Percentiles rank a stretch among this genome's conserved stretches.
phyloP scores from a whole-genome alignment of 2,113 vertebrate genomes.

The Camelus dromedarius region DNA sequence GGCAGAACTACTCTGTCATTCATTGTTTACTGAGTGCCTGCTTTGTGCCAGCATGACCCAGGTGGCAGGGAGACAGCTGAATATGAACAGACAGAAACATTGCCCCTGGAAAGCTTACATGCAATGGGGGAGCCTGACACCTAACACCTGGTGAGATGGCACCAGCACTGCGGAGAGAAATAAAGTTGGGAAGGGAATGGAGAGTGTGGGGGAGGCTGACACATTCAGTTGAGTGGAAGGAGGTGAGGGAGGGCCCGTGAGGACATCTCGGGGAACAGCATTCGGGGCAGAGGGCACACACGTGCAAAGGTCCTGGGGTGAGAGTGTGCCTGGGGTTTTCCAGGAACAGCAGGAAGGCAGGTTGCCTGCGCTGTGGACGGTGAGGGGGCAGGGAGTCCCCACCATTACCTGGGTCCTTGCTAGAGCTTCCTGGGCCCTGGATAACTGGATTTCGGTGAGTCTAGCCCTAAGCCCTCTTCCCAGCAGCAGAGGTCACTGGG shows the following conservation, averaged over 20 bases:
- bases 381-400: neutral
- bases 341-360: neutral
- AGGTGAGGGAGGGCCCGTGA: neutral
- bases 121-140: no score
- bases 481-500: neutral
- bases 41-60: neutral
- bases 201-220: no score
- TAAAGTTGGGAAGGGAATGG: neutral
- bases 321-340: neutral
- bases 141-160: no score
- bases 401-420: neutral
- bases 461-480: neutral
- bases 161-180: neutral
- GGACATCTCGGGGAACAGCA: neutral
- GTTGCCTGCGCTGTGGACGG: neutral
- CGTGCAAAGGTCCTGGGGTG: neutral
- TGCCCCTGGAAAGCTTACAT: neutral
- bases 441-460: neutral
- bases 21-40: neutral
- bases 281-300: no score
- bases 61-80: neutral
- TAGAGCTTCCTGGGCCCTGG: neutral
- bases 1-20: neutral
- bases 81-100: neutral
- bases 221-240: neutral